Evolutionary conservation across 2,113 vertebrate species (phyloP).

Genomic region (Zosterops borbonicus): DNA sequence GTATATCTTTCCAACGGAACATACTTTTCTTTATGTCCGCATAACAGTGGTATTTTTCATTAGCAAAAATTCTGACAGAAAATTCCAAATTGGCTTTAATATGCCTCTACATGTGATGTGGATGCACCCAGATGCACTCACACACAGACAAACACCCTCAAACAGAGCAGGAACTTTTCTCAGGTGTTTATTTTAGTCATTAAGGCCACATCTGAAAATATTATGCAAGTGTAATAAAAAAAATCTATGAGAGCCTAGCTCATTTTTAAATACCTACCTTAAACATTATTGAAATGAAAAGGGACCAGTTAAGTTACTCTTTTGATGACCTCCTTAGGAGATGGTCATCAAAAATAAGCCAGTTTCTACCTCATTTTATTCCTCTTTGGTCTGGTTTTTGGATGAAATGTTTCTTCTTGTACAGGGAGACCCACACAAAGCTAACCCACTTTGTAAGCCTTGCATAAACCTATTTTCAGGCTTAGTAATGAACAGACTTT

Average conservation of each 20-base stretch:
- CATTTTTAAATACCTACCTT: not conserved
- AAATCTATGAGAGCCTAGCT: not conserved
- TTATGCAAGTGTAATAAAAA: not conserved
- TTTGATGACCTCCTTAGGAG: not conserved
- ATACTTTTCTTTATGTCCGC: not conserved
- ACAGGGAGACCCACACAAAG: not conserved
- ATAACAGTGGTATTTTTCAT: not conserved
- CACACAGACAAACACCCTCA: not conserved
- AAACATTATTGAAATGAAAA: not conserved
- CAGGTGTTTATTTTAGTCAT: not conserved
- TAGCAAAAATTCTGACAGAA: not conserved
- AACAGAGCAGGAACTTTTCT: not conserved
- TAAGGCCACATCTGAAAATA: not conserved
- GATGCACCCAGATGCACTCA: rapidly evolving
- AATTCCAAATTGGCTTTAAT: not conserved
- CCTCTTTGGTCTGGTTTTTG: not conserved
- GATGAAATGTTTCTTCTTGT: not conserved
- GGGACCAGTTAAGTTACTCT: not conserved
- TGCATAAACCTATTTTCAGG: conserved; percentile 49
- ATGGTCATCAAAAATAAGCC: not conserved
- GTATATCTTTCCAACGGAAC: not conserved
- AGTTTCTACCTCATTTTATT: not conserved
- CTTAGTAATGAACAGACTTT: conserved; percentile 46
- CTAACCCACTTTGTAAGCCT: conserved; percentile 50
- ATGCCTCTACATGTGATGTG: not conserved